Conservation (phyloP, 2,888 invertebrate species). For the Darwinula stevensoni region DNA sequence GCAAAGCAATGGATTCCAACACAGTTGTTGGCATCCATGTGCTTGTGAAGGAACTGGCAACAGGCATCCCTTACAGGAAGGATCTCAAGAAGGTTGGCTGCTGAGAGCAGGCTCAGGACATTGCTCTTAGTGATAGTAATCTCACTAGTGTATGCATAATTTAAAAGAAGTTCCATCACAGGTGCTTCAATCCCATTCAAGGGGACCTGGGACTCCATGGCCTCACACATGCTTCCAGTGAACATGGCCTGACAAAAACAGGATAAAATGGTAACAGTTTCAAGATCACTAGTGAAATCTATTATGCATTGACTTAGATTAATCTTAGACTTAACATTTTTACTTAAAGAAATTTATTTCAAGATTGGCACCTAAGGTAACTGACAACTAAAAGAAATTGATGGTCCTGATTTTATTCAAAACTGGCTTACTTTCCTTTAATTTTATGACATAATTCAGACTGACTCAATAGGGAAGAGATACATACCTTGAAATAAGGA, state of each 20-base stretch:
- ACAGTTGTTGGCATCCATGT: slow-evolving; percentile 21
- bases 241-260: slow-evolving; percentile 16
- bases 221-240: slow-evolving; percentile 17
- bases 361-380: too few relatives aligned
- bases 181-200: slow-evolving; percentile 18
- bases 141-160: slow-evolving; percentile 19
- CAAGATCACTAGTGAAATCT: slow-evolving; percentile 1
- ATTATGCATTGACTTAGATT: too few relatives aligned
- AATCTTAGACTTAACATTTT: too few relatives aligned
- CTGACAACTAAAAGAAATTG: too few relatives aligned
- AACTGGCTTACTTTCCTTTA: too few relatives aligned
- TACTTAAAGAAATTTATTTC: too few relatives aligned
- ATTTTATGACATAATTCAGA: too few relatives aligned
- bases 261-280: too few relatives aligned
- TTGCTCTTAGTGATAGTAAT: slow-evolving; percentile 17
- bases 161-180: slow-evolving; percentile 16
- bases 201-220: slow-evolving; percentile 16
- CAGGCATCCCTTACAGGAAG: slow-evolving; percentile 18
- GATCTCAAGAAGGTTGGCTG: slow-evolving; percentile 18
- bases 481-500: slow-evolving; percentile 17
- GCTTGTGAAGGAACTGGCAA: slow-evolving; percentile 17
- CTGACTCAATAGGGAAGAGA: neutral
- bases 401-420: too few relatives aligned
- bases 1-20: slow-evolving; percentile 22
- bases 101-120: slow-evolving; percentile 18